A percentile compares a stretch with the other conserved stretches of the same genome.
Conservation (phyloP, 1,140 invertebrate species). For the Drosophila willistoni region DNA sequence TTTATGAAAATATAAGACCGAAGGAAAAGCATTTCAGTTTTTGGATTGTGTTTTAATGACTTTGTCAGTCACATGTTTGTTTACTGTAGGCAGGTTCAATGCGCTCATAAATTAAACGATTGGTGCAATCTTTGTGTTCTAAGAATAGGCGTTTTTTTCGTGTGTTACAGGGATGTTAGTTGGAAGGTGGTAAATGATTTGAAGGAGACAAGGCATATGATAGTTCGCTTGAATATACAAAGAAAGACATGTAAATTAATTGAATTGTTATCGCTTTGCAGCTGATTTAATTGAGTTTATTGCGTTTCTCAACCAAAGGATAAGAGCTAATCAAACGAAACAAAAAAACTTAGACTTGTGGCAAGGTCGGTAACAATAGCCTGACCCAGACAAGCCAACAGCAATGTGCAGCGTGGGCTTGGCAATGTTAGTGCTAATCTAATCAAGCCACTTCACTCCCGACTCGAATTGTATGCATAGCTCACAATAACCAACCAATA, state of each 20-base stretch:
- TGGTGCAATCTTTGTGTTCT: slow-evolving; percentile 16
- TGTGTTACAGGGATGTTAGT: background rate
- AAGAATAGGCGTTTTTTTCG: slow-evolving; percentile 10
- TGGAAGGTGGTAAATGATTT: background rate
- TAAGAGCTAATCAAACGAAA: slow-evolving; percentile 49
- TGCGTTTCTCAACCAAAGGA: background rate
- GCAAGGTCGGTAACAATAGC: slow-evolving; percentile 11
- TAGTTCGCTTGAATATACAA: no score
- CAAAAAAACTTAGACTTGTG: slow-evolving; percentile 44
- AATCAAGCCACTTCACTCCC: slow-evolving; percentile 59
- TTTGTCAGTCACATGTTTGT: slow-evolving; percentile 37
- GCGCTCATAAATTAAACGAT: slow-evolving; percentile 51
- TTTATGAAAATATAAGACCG: slow-evolving; percentile 33
- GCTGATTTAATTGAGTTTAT: background rate
- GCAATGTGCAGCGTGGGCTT: slow-evolving; percentile 35
- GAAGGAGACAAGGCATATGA: background rate
- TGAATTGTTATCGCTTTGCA: background rate
- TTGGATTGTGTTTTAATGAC: slow-evolving; percentile 7
- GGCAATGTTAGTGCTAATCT: slow-evolving; percentile 53
- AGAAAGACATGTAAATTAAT: no score
- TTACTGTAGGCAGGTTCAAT: slow-evolving; percentile 51
- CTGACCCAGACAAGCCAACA: slow-evolving; percentile 18
- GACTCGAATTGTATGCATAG: slow-evolving; percentile 11
- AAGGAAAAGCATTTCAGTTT: slow-evolving; percentile 13
- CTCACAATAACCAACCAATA: slow-evolving; percentile 26